These are phyloP conservation scores for Drosophila sp. DNA, from an alignment of 1,140 invertebrate genomes.

Conservation along the genomic window DNA sequence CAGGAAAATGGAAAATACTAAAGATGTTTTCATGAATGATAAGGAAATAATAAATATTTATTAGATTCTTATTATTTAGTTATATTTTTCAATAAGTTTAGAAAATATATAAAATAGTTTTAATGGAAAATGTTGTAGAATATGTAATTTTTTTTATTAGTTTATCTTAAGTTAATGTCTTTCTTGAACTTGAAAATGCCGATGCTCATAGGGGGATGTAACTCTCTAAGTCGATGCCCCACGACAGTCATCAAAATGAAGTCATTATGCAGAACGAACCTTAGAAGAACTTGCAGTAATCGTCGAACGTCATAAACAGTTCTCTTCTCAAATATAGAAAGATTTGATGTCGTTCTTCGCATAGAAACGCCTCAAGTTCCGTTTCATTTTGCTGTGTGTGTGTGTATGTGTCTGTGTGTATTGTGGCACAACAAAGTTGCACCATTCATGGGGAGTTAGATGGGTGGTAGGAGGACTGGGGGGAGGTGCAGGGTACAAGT, in stretches of 20 bases:
- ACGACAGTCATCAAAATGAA: conserved; percentile 38
- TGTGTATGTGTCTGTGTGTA: conserved; percentile 5
- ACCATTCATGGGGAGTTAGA: conserved; percentile 13
- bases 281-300: conserved; percentile 21
- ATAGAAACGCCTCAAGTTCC: conserved; percentile 39
- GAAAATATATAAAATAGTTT: too few relatives aligned
- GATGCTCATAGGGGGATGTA: neutral
- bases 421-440: conserved; percentile 21
- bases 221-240: conserved; percentile 3
- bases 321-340: conserved; percentile 39
- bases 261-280: conserved; percentile 38
- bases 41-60: too few relatives aligned
- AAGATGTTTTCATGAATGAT: too few relatives aligned
- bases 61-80: too few relatives aligned
- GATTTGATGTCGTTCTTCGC: conserved; percentile 50
- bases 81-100: too few relatives aligned
- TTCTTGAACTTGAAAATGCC: too few relatives aligned
- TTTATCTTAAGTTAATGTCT: too few relatives aligned
- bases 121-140: too few relatives aligned
- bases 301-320: conserved; percentile 45
- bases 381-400: conserved; percentile 2
- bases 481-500: conserved; percentile 11
- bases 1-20: too few relatives aligned
- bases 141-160: too few relatives aligned
- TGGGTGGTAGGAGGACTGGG: neutral